phyloP scores from a whole-genome alignment of 2,888 invertebrate genomes.

The Drosophila macrospina region DNA sequence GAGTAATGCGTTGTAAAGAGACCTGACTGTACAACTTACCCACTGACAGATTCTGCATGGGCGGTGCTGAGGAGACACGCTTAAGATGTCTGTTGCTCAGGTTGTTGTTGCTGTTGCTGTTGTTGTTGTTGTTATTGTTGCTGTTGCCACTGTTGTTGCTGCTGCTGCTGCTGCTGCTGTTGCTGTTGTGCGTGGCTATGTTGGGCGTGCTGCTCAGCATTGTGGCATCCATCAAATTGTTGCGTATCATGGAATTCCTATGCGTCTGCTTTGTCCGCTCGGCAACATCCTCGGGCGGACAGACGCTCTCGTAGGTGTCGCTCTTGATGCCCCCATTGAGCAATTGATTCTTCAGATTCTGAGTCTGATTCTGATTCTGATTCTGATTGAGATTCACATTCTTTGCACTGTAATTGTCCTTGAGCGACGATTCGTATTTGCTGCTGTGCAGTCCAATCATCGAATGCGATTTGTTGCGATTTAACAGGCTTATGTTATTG shows the following conservation, averaged over 20 bases:
- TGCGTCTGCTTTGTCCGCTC: constrained; percentile 84
- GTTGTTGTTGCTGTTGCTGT: constrained; percentile 51
- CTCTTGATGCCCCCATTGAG: constrained; percentile 83
- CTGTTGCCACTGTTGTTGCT: constrained; percentile 61
- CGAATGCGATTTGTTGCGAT: constrained; percentile 84
- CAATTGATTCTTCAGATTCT: constrained; percentile 79
- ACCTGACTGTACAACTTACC: constrained; percentile 72
- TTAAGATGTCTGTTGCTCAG: constrained; percentile 85
- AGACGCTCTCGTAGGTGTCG: constrained; percentile 85
- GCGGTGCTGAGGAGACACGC: constrained; percentile 87
- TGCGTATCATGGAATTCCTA: constrained; percentile 83
- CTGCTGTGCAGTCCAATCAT: constrained; percentile 82
- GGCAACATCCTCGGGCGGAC: constrained; percentile 85
- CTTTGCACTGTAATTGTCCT: constrained; percentile 81
- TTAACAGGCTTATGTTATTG: constrained; percentile 66
- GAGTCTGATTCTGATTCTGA: constrained; percentile 22
- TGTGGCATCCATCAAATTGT: constrained; percentile 74
- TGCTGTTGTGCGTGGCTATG: constrained; percentile 56
- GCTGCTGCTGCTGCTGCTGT: constrained; percentile 39
- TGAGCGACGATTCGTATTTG: constrained; percentile 81
- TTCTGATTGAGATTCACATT: constrained; percentile 76
- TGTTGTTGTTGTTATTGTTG: constrained; percentile 52
- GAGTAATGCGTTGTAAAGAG: background rate
- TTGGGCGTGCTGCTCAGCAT: constrained; percentile 48
- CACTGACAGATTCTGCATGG: constrained; percentile 83